Conservation (phyloP, 2,797 vertebrate species). For the Pangasius mekongensis region DNA sequence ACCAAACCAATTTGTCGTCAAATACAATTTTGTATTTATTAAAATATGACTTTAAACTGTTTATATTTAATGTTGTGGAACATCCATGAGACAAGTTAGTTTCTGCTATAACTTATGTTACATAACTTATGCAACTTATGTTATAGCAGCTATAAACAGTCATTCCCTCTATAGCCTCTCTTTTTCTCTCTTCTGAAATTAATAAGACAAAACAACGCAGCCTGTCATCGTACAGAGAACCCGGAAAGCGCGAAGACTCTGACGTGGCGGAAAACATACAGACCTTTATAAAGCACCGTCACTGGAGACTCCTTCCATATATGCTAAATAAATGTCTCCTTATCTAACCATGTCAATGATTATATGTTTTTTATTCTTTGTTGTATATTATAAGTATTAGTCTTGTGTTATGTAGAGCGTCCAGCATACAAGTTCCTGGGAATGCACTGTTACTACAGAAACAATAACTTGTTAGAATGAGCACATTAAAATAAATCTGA, state of each 20-base stretch:
- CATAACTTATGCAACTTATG: background rate
- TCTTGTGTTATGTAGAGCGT: background rate
- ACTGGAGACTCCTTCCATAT: background rate
- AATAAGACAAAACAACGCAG: background rate
- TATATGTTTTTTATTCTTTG: background rate
- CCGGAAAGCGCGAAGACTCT: background rate
- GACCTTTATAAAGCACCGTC: background rate
- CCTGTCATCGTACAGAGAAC: background rate
- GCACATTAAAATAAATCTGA: background rate
- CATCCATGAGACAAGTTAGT: background rate
- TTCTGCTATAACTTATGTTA: background rate
- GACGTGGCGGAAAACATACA: background rate
- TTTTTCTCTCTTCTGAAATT: background rate
- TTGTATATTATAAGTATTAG: background rate
- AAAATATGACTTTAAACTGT: background rate
- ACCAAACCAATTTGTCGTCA: background rate
- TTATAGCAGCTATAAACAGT: background rate
- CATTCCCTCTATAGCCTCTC: background rate
- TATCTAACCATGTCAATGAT: background rate
- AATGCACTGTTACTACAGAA: background rate
- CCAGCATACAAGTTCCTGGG: background rate
- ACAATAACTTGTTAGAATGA: background rate
- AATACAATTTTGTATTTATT: background rate
- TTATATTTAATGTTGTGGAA: background rate
- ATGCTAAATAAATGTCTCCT: background rate